Conservation (phyloP, 2,797 vertebrate species). For the Chaetophractus vellerosus region DNA sequence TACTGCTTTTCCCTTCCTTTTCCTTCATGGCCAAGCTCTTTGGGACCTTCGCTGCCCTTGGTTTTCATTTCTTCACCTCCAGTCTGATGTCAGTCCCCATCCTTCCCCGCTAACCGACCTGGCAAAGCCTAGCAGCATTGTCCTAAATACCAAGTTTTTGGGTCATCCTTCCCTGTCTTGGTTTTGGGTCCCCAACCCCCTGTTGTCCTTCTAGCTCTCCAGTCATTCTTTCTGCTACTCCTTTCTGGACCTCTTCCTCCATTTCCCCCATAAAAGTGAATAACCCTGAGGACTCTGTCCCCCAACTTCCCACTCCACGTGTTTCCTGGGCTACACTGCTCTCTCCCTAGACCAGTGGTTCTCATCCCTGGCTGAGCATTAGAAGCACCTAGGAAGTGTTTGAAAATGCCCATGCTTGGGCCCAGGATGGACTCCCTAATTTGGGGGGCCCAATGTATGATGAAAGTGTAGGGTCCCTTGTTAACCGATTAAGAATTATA, state of each 20-base stretch:
- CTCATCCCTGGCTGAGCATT: no score
- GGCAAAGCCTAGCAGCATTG: neutral
- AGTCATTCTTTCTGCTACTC: slow-evolving; percentile 5
- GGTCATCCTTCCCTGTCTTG: neutral
- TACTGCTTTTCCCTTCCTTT: neutral
- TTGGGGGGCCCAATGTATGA: neutral
- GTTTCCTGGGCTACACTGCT: neutral
- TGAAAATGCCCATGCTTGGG: neutral
- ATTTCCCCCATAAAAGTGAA: neutral
- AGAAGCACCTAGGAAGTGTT: neutral
- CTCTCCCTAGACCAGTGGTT: neutral
- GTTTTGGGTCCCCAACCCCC: neutral
- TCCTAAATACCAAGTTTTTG: neutral
- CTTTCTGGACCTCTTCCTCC: neutral
- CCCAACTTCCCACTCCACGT: no score
- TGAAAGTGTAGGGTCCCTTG: neutral
- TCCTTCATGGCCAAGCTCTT: neutral
- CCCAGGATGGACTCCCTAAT: neutral
- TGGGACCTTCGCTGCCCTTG: neutral
- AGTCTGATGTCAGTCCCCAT: fast-evolving
- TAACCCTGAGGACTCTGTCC: neutral
- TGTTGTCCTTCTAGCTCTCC: neutral
- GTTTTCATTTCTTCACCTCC: neutral
- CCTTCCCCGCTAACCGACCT: neutral
- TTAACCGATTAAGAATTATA: neutral